Evolutionary conservation across 2,888 invertebrate genomes (phyloP), one percentile per base, ranked within the genome.

Genomic region (Metallyticus violacea): DNA sequence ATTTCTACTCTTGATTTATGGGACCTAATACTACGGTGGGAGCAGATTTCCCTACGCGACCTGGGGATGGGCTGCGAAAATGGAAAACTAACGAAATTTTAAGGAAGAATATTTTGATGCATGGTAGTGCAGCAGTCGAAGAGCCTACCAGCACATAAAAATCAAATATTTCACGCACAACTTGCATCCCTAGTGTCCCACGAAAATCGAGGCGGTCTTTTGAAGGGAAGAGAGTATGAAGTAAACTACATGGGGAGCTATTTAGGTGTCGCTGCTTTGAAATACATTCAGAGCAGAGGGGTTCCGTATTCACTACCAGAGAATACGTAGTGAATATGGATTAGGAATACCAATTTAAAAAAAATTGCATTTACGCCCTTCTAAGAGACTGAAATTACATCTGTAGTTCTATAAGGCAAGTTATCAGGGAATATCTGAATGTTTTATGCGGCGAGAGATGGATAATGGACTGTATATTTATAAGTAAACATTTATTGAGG

Each of bases 1-100:
- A 78, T 82, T 86, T 86, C 81, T 77, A 78, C 30, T 7, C 83
- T 83, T 86, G 86, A 86, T 86, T 86, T 86, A 86, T 86, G 82
- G 82, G 26, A 30, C 40, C 30, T 79, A 79, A 77, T 40, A 83
- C 79, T 25, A 30, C 86, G 81, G 81, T 86, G 40, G 40, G 40
- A 62, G 40, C 40, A 62, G 40, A 62, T 62, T 62, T 62, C 40
- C 40, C 40, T 7, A 62, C 40, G 40, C 40, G 40, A 62, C 40
- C 40, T 62, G 40, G 15, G 40, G 40, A 62, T 62, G 40, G 9
- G 40, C 40, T 62, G 40, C 40, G 40, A 62, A 62, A 62, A 62
- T 62, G 40, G 40, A 62, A 62, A 62, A 62, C 40, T 62, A 62
- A 62, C 40, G 40, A 62, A 62, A 62, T 62, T 62, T 62, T 62